phyloP scores from a whole-genome alignment of 2,888 invertebrate species.

The Rhagophthalmus giganteus region DNA sequence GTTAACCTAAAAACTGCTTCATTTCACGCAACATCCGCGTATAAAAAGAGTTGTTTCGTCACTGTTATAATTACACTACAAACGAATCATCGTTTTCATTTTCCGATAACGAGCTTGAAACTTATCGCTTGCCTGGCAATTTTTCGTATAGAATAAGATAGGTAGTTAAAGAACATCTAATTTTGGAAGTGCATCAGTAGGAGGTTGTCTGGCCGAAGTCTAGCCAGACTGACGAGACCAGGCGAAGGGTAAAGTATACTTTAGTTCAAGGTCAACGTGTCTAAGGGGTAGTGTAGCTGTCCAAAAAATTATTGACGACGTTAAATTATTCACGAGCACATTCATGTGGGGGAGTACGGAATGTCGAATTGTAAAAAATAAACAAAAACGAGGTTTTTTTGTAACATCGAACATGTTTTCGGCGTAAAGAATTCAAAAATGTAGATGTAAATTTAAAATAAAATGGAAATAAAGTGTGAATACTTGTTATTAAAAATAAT shows the following conservation, averaged over 20 bases:
- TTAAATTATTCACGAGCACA: too few species aligned
- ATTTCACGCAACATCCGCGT: background rate
- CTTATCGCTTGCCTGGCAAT: too few species aligned
- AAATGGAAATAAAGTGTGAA: too few species aligned
- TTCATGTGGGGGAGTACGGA: too few species aligned
- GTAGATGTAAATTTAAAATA: too few species aligned
- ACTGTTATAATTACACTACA: slow-evolving; percentile 2
- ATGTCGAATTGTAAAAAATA: too few species aligned
- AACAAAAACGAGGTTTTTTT: too few species aligned
- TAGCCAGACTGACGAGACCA: slow-evolving; percentile 30
- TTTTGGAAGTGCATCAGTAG: slow-evolving; percentile 35
- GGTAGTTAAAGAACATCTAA: slow-evolving; percentile 26
- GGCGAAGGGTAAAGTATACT: slow-evolving; percentile 41
- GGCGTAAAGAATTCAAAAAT: too few species aligned
- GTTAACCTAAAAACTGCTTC: slow-evolving; percentile 6
- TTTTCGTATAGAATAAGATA: background rate
- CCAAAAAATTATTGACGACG: slow-evolving; percentile 18
- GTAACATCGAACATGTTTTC: too few species aligned
- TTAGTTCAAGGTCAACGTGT: slow-evolving; percentile 39
- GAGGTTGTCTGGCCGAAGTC: slow-evolving; percentile 38
- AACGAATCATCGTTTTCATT: background rate
- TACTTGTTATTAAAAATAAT: too few species aligned
- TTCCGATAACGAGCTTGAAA: background rate
- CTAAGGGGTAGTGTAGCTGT: slow-evolving; percentile 37
- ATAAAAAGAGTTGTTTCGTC: slow-evolving; percentile 3